Evolutionary conservation across 2,888 invertebrate species (phyloP).

Genomic region (Acleris laterana): DNA sequence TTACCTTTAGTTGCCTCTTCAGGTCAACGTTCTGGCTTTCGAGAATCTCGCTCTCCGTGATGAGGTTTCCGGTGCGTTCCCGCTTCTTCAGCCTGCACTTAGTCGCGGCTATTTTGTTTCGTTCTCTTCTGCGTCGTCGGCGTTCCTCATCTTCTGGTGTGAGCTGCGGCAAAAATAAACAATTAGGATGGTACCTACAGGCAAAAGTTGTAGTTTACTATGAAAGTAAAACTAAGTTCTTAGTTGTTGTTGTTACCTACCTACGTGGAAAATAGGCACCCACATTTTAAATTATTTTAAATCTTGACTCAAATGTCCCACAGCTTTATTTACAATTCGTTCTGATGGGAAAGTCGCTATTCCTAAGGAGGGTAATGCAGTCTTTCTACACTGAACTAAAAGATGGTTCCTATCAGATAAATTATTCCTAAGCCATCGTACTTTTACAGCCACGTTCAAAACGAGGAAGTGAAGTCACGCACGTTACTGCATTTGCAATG

Average conservation of each 20-base stretch:
- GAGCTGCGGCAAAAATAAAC: conserved; percentile 79
- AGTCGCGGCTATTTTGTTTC: conserved; percentile 97
- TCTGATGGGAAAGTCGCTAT: no score
- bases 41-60: conserved; percentile 93
- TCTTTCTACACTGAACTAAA: no score
- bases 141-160: conserved; percentile 97
- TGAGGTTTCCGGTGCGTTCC: conserved; percentile 93
- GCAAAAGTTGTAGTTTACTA: no score
- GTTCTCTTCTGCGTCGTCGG: conserved; percentile 92
- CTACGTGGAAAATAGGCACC: no score
- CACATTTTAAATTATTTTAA: no score
- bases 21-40: conserved; percentile 94
- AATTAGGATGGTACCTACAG: not conserved
- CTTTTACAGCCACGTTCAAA: conserved; percentile 59
- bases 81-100: conserved; percentile 97
- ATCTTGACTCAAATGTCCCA: no score
- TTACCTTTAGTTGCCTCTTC: conserved; percentile 89
- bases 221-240: no score
- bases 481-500: conserved; percentile 66
- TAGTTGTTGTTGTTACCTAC: no score
- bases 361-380: no score
- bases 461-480: conserved; percentile 77
- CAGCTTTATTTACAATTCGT: no score
- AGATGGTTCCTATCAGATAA: conserved; percentile 14
- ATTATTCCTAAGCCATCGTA: conserved; percentile 52